Conservation (phyloP, 2,113 vertebrate genomes). For the Mixornis gularis region DNA sequence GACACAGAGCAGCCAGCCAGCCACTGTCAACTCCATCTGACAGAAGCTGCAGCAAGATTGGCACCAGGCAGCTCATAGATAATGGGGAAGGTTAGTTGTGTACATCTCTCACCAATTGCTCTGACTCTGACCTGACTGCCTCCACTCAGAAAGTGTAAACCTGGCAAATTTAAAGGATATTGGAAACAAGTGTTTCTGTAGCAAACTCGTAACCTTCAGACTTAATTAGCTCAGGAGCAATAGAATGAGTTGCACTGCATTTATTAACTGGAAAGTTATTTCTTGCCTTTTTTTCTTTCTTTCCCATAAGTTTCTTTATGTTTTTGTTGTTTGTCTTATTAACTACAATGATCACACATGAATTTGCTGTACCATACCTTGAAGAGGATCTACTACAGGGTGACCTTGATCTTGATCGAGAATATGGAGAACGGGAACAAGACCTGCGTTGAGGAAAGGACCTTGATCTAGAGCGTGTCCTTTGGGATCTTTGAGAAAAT, state of each 20-base stretch:
- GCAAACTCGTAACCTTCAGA: neutral
- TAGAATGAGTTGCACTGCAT: neutral
- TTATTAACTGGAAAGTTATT: too few relatives aligned
- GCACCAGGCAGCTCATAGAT: slow-evolving; percentile 21
- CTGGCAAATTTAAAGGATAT: slow-evolving; percentile 14
- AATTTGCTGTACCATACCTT: slow-evolving; percentile 76
- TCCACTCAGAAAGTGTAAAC: neutral
- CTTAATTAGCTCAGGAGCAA: neutral
- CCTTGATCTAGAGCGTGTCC: slow-evolving; percentile 79
- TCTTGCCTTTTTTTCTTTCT: neutral
- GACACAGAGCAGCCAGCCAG: neutral
- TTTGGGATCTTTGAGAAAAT: slow-evolving; percentile 85
- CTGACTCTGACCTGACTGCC: slow-evolving; percentile 11
- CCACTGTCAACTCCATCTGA: slow-evolving; percentile 44
- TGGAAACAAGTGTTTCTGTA: neutral
- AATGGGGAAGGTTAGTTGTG: slow-evolving; percentile 51
- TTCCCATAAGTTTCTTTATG: neutral
- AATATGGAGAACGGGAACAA: slow-evolving; percentile 86
- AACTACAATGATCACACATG: neutral
- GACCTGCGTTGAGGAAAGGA: slow-evolving; percentile 84
- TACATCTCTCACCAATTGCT: slow-evolving; percentile 47
- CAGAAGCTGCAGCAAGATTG: slow-evolving; percentile 3
- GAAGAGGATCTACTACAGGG: slow-evolving; percentile 88
- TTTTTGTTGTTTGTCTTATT: neutral
- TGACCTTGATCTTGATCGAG: slow-evolving; percentile 90